Base-by-base conservation (phyloP, 1,140 invertebrate species). In the Linepithema humile region DNA sequence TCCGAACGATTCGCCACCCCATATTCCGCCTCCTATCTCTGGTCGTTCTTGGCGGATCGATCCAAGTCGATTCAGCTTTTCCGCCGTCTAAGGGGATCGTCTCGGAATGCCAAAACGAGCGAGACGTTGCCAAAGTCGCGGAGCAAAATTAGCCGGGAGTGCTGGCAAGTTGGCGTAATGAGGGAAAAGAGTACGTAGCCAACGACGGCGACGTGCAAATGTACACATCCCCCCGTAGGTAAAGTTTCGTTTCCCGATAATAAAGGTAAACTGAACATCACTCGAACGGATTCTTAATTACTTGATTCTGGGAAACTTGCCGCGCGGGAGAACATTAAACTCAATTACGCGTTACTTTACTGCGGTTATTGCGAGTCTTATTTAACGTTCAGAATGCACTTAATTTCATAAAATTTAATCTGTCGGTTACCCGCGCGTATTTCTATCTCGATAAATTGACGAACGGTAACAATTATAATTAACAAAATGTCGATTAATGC, bases 1-100 rank as follows among this genome's bases (percentile, higher is more conserved):
- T 82, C 59, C 83, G 83, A 64, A 75, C 72, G 59, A 60, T 87
- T 87, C 75, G 45, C 72, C 40, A 12, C 7, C 40, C 69, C 26
- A n/a, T 48, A 32, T 32, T 29, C 35, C 9, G 32, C 20, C 26
- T 40, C 12, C 29, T 7, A 20, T 60, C 53, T 55, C 17, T 73
- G 12, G 48, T n/a, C 12, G n/a, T 29, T 35, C 53, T 23, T 77
- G 64, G 38, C 17, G 12, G 15, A 88, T 85, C 82, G 86, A 87
- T 87, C 75, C 72, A n/a, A 12, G 70, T 59, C 55, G 62, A 85
- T 86, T 67, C 45, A 29, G 64, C 38, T 50, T 45, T 53, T 72
- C 40, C 64, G 43, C 20, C 50, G 15, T 45, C 70, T 38, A 45
- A 45, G 55, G 40, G 43, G 43, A 57, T 48, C 55, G 17, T 32